phyloP scores from a whole-genome alignment of 92 coral and sea anemone genomes.

The Epizoanthus scotinus region DNA sequence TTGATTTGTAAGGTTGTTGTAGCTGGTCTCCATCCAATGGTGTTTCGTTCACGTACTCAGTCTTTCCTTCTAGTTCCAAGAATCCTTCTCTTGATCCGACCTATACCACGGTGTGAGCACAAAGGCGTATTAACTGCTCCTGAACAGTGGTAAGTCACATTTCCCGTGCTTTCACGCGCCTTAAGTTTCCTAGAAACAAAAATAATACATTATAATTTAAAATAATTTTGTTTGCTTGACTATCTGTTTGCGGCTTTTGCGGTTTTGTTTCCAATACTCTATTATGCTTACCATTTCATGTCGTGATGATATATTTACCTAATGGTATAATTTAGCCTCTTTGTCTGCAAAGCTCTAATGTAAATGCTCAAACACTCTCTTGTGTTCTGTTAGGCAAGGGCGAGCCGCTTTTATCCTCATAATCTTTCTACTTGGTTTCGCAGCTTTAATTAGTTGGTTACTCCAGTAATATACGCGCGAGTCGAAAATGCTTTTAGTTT shows the following conservation, averaged over 20 bases:
- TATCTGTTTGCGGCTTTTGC: not conserved
- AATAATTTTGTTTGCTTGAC: not conserved
- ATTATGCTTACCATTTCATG: not conserved
- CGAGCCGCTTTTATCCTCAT: not conserved
- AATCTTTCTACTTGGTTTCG: not conserved
- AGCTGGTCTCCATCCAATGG: not conserved
- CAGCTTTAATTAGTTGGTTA: not conserved
- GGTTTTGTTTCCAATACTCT: not conserved
- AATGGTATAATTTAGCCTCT: not conserved
- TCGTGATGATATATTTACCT: not conserved
- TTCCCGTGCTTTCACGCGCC: too few species aligned
- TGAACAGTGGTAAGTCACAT: too few species aligned
- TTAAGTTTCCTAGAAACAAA: too few species aligned
- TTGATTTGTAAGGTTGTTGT: not conserved
- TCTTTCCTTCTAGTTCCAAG: not conserved
- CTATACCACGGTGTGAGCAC: not conserved
- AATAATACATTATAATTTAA: too few species aligned
- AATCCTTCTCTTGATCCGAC: not conserved
- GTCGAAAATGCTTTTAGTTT: not conserved
- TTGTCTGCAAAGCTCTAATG: not conserved
- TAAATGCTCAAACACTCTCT: not conserved
- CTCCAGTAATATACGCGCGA: not conserved
- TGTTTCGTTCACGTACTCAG: not conserved
- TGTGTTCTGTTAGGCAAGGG: not conserved
- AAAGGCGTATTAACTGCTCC: not conserved